Evolutionary conservation across 2,888 invertebrate species (phyloP), one percentile per base, ranked within the genome.

Genomic region (Caenorhabditis sp.): DNA sequence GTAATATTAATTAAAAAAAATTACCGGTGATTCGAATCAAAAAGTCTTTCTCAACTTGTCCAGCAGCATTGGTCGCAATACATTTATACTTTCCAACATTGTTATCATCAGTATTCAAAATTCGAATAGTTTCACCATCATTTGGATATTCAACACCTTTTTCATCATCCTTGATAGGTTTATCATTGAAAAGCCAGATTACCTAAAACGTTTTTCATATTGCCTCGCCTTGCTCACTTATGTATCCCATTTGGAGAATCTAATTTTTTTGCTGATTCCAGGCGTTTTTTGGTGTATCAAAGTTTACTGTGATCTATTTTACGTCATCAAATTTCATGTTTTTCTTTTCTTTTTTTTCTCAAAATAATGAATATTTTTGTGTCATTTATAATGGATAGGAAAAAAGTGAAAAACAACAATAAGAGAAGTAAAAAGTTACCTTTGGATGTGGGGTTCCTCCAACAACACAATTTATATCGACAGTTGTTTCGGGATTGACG

Each of bases 381-480:
- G 38, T 43, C 43, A 43, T 43, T 43, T 43, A 43, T 17, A 43
- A 43, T 43, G 12, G 43, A 26, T 56, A n/a, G 14, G n/a, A 25
- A 56, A 56, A 56, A 5, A 4, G 31, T 17, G 27, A 56, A 7
- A 27, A 56, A 14, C 27, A 14, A 56, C 10, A 36, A 26, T 26
- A 23, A 21, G 4, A 23, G 26, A 56, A 10, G 5, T 14, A 56
- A n/a, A 10, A 26, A 56, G 23, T 56, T 60, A 69, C 68, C 64
- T 59, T 52, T 38, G 70, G 70, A 56, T 67, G 49, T 20, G 70
- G 70, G 14, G 65, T 67, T 58, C 70, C 70, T 23, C n/a, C 21
- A 31, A 61, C 25, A 12, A 68, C 62, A 59, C 91, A 91, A 4
- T 88, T 87, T 23, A 91, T 80, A 23, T 87, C 83, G 4, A 90